Conservation (phyloP, 2,888 invertebrate genomes). For the Himalopsyche kuldschensis region DNA sequence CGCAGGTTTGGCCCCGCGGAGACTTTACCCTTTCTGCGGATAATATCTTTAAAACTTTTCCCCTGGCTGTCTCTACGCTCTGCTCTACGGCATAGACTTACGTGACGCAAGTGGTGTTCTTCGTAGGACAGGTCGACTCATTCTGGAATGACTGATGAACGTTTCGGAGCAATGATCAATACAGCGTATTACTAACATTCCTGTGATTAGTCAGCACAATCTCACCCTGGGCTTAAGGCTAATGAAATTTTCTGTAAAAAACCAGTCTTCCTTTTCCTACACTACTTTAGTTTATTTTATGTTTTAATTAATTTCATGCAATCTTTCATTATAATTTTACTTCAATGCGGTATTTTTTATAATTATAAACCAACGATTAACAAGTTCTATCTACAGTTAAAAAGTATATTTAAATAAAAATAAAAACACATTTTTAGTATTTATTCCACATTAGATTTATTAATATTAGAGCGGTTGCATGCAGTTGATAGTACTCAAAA, state of each 20-base stretch:
- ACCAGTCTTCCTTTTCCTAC: too few species aligned
- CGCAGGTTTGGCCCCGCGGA: conserved; percentile 35
- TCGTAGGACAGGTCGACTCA: background rate
- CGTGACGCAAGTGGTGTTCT: conserved; percentile 6
- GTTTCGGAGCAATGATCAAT: background rate
- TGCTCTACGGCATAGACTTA: background rate
- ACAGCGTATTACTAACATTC: background rate
- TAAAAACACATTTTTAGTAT: too few species aligned
- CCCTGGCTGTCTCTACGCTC: conserved; percentile 11
- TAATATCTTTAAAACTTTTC: conserved; percentile 60
- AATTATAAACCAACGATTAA: too few species aligned
- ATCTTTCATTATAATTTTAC: too few species aligned
- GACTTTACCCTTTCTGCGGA: conserved; percentile 35
- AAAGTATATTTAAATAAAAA: too few species aligned
- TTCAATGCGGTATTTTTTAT: too few species aligned
- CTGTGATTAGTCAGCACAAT: background rate
- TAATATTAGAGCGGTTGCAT: too few species aligned
- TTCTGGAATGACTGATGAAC: conserved; percentile 19
- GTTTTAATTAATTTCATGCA: too few species aligned
- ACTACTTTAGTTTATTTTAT: too few species aligned
- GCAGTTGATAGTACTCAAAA: too few species aligned
- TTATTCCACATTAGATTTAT: too few species aligned
- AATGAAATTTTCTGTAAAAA: background rate
- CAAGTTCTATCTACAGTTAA: too few species aligned
- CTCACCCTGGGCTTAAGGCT: background rate